Base-by-base conservation (phyloP, 2,797 vertebrate species). In the Microchirus variegatus region DNA sequence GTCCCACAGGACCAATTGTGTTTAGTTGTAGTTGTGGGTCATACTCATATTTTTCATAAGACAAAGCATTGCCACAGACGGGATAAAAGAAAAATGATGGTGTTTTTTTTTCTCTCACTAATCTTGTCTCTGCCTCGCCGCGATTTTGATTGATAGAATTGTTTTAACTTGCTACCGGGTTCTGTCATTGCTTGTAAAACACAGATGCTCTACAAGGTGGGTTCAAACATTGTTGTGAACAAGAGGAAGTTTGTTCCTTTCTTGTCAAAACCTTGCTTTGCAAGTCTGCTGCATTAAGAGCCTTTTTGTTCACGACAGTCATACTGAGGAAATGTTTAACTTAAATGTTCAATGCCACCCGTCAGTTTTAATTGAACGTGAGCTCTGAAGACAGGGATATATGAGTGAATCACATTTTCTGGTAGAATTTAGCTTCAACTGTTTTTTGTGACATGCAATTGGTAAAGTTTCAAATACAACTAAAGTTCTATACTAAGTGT, bases 41-140 rank as follows among this genome's bases (percentile, higher is more conserved):
- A 65, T 43, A 55, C 36, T 59, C 43, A 73, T 80, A 53, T 80
- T 75, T 80, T 72, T 86, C 53, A 70, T 61, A 65, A 66, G 69
- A 77, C 67, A 75, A 78, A 74, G 55, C 50, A 55, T 47, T n/a
- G 46, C 31, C 70, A 71, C 69, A 78, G 73, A 63, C 49, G 47
- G 37, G 41, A 58, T 59, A 40, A 69, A 80, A 69, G 60, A 48
- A 55, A 80, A 63, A 78, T 60, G 31, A 53, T 61, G 52, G 55
- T 71, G 51, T 58, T 55, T 80, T 64, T 81, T 70, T 69, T 76
- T 49, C 76, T 55, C 70, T 59, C 51, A 48, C 46, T 69, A 75
- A 82, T 81, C 63, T 36, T 48, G 37, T 59, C 53, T 59, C 53
- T 54, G 61, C 48, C 70, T 56, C 45, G 53, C 60, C 4, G 36